Base-by-base conservation (phyloP, 2,888 invertebrate species). In the Ichneumon xanthorius region DNA sequence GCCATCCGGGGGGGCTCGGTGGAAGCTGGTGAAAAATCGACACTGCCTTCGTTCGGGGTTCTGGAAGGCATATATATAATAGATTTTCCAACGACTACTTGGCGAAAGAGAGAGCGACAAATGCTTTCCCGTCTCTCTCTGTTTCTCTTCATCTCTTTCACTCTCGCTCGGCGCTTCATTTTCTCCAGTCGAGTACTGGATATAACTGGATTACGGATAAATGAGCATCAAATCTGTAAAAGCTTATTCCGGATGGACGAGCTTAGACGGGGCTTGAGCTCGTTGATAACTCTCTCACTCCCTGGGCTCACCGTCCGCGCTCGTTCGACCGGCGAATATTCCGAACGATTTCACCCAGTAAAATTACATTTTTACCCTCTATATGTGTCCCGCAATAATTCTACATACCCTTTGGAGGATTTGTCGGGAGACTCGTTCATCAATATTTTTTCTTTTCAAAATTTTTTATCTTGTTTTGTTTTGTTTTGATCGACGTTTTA, bases 221-320 rank as follows among this genome's bases (percentile, higher is more conserved):
- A 80, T 80, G 80, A 73, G 72, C 80, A 80, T 80, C 72, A 72
- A 80, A 80, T 80, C 80, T 80, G 80, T 65, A 65, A 67, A 73
- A 73, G 80, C 80, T 80, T 80, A 80, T 80, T 80, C 72, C 80
- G 71, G 72, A 67, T 67, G 67, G 73, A 30, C 72, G 67, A 80
- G 65, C 53, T 80, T 72, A 65, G 53, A 65, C 65, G 80, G 63
- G 37, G 72, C 72, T 80, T 80, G 72, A 53, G 53, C 40, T 37
- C 67, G 67, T 73, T 80, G 80, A 80, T 80, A 80, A 80, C 33
- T 63, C 61, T 16, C 5, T 33, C 45, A 45, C 72, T 80, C 72
- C 9, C n/a, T 4, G 67, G 22, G 22, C 14, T 37, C 50, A 30
- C 68, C 40, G 40, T 55, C 33, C 50, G 40, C n/a, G 48, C 22